Base-by-base conservation (phyloP, 2,113 vertebrate genomes). In the Trochalopteron elliotii region DNA sequence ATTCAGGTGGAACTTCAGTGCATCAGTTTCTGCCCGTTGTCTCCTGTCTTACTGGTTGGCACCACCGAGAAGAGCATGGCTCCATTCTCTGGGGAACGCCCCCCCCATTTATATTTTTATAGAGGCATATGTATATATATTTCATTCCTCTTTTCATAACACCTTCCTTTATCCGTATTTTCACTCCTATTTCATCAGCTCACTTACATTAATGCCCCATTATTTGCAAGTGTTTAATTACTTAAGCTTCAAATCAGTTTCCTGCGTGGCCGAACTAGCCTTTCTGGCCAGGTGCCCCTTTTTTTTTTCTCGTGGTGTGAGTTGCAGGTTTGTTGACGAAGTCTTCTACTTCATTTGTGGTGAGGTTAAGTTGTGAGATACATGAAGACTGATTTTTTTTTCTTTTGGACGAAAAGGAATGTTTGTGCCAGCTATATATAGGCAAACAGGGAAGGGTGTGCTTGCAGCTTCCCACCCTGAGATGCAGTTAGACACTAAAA, bases 101-200 rank as follows among this genome's bases (percentile, higher is more conserved):
- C 3, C 3, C 9, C 14, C 8, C 1, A 4, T 31, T 49, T 40
- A 40, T n/a, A 22, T 39, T 28, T 72, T 27, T 33, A 19, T 23
- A 27, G 53, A 44, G 18, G 3, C 37, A 15, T 7, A 15, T 33
- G 12, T 23, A 9, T 7, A 20, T 39, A 12, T 22, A 22, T 37
- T 65, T 74, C 2, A 7, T 2, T 8, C 3, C 1, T 15, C 2
- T 23, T 4, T 10, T 39, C 5, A 4, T 22, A 65, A 25, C 5
- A 2, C 3, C 3, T 18, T 24, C 4, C 2, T 42, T 11, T 12
- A 4, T 23, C 5, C 0, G 0, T 21, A 0, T 52, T 78, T 53
- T 45, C 21, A 1, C 16, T 22, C 27, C 7, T 10, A 0, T n/a
- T 83, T 10, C 3, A 11, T 53, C 10, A 2, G 0, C 24, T 63